Conservation (phyloP, 2,113 vertebrate species). For the Triplophysa rosa region DNA sequence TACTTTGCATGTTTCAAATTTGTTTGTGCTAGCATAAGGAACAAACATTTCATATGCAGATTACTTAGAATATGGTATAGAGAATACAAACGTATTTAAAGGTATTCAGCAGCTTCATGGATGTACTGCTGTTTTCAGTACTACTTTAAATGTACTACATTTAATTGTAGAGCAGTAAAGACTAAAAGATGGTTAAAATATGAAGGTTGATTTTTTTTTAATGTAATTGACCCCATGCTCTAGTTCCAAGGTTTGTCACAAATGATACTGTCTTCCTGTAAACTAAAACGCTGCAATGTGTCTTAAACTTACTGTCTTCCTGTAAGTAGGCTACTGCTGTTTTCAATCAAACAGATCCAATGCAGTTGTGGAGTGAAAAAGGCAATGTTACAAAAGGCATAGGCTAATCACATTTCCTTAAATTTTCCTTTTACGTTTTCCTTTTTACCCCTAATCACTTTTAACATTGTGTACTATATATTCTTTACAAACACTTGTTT, state of each 20-base stretch:
- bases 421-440: background rate
- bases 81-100: too few species aligned
- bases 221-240: background rate
- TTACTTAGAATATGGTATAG: background rate
- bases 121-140: background rate
- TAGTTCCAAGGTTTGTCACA: background rate
- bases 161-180: background rate
- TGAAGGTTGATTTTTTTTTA: background rate
- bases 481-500: background rate
- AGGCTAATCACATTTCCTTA: background rate
- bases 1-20: too few species aligned
- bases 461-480: conserved; percentile 10
- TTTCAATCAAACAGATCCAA: background rate
- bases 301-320: background rate
- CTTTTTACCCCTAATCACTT: background rate
- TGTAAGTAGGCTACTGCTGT: background rate
- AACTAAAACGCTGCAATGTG: background rate
- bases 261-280: conserved; percentile 24
- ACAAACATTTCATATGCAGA: background rate
- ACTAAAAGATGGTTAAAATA: background rate
- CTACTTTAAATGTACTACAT: too few species aligned
- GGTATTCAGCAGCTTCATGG: too few species aligned
- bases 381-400: background rate
- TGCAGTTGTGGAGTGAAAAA: background rate
- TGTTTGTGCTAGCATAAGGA: too few species aligned